phyloP scores from a whole-genome alignment of 2,797 vertebrate genomes.

The Anableps anableps region DNA sequence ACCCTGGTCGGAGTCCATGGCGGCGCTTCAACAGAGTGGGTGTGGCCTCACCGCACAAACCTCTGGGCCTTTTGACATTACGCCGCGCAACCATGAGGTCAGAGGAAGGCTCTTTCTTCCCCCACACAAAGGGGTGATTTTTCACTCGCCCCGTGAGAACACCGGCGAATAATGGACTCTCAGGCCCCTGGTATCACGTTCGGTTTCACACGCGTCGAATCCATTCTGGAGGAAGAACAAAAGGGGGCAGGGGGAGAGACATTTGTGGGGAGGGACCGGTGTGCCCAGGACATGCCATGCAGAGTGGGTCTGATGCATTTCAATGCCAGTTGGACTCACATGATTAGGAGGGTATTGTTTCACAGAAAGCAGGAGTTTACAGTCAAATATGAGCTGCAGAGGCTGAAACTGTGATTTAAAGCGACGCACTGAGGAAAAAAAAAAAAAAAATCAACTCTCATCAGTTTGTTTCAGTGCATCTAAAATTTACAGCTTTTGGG shows the following conservation, averaged over 20 bases:
- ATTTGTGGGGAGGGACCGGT: conserved; percentile 64
- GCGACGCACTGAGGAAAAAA: background rate
- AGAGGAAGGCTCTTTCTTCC: conserved; percentile 76
- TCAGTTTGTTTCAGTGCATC: too few relatives aligned
- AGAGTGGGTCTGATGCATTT: conserved; percentile 45
- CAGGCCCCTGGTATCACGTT: conserved; percentile 67
- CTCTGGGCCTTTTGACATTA: conserved; percentile 75
- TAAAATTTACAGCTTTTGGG: background rate
- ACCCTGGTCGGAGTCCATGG: conserved; percentile 50
- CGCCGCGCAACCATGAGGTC: conserved; percentile 75
- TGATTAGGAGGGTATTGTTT: conserved; percentile 18
- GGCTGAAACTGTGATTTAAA: conserved; percentile 19
- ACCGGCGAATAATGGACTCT: conserved; percentile 73
- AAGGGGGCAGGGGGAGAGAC: conserved; percentile 69
- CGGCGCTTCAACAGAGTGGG: conserved; percentile 70
- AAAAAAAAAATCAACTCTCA: too few relatives aligned
- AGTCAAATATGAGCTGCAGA: background rate
- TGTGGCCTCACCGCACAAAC: conserved; percentile 70
- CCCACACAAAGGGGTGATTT: conserved; percentile 73
- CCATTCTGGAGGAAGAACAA: conserved; percentile 75
- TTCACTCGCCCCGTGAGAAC: conserved; percentile 75
- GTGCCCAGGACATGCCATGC: conserved; percentile 46
- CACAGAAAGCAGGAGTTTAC: background rate
- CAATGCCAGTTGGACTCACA: conserved; percentile 20
- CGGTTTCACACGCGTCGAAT: conserved; percentile 74